Percentiles rank a stretch among this genome's conserved stretches.
Evolutionary conservation across 2,113 vertebrate genomes (phyloP).

Genomic region (Oenanthe oenanthe): DNA sequence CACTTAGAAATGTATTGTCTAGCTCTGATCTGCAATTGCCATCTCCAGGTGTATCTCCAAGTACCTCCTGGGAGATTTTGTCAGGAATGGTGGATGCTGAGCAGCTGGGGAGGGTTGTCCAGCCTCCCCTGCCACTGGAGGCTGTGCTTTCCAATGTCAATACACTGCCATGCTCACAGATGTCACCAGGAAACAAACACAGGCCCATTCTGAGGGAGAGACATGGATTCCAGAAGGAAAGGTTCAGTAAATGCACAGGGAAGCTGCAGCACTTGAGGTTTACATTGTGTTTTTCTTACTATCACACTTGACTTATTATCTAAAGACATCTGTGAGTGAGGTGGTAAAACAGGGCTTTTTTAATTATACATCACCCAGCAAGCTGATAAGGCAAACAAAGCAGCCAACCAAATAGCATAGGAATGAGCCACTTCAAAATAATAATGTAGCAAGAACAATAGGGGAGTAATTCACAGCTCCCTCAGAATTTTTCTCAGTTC

Average conservation of each 20-base stretch:
- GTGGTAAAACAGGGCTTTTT: conserved; percentile 43
- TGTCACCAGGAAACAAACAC: not conserved
- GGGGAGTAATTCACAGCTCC: conserved; percentile 31
- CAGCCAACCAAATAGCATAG: not conserved
- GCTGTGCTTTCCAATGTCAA: not conserved
- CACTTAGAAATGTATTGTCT: not conserved
- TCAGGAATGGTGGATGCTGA: not conserved
- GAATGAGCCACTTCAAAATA: conserved; percentile 47
- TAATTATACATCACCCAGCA: conserved; percentile 46
- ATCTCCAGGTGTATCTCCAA: not conserved
- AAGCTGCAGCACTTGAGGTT: not conserved
- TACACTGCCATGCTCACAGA: not conserved
- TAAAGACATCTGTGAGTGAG: conserved; percentile 11
- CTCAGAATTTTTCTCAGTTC: conserved; percentile 15
- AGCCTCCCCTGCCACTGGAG: not conserved
- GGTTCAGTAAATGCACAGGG: not conserved
- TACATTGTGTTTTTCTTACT: not conserved
- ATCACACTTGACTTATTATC: not conserved
- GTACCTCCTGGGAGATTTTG: not conserved
- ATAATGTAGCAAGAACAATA: conserved; percentile 20
- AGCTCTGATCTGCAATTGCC: not conserved
- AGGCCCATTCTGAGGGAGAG: not conserved
- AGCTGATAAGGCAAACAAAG: conserved; percentile 52
- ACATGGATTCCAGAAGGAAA: not conserved
- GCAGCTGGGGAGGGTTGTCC: not conserved